Conservation (phyloP, 1,140 invertebrate species). For the Anoplophora glabripennis region DNA sequence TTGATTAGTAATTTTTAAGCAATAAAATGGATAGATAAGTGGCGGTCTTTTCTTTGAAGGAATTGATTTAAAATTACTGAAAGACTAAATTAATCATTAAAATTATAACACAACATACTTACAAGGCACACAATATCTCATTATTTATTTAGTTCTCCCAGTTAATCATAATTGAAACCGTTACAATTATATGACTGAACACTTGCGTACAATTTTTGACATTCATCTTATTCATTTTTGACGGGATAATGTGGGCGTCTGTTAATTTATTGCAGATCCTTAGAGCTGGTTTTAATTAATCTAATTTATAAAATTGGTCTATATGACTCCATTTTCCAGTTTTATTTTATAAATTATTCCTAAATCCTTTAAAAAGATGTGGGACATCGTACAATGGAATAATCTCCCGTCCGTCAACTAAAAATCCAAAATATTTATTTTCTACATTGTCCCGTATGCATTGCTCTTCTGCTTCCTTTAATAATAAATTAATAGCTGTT, state of each 20-base stretch:
- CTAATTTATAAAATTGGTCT: constrained; percentile 20
- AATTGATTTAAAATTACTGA: too few species aligned
- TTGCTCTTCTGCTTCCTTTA: constrained; percentile 10
- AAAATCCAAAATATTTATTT: constrained; percentile 14
- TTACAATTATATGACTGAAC: too few species aligned
- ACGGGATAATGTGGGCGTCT: constrained; percentile 31
- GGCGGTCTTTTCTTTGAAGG: too few species aligned
- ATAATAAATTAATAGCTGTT: constrained; percentile 32
- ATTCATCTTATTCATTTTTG: constrained; percentile 40
- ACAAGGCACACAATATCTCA: too few species aligned
- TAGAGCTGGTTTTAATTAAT: constrained; percentile 1
- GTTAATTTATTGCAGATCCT: constrained; percentile 33
- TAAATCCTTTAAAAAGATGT: constrained; percentile 42
- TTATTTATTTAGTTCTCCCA: too few species aligned
- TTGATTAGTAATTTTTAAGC: too few species aligned
- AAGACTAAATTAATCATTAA: too few species aligned
- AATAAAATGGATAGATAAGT: too few species aligned
- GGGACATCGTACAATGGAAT: constrained; percentile 42
- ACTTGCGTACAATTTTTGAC: constrained; percentile 39
- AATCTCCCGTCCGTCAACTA: constrained; percentile 32
- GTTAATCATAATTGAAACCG: too few species aligned
- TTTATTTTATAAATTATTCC: constrained; percentile 38
- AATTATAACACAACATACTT: too few species aligned
- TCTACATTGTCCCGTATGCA: constrained; percentile 20
- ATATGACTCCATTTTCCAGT: constrained; percentile 33